Conservation (phyloP, 2,113 vertebrate species). For the Verasper variegatus region DNA sequence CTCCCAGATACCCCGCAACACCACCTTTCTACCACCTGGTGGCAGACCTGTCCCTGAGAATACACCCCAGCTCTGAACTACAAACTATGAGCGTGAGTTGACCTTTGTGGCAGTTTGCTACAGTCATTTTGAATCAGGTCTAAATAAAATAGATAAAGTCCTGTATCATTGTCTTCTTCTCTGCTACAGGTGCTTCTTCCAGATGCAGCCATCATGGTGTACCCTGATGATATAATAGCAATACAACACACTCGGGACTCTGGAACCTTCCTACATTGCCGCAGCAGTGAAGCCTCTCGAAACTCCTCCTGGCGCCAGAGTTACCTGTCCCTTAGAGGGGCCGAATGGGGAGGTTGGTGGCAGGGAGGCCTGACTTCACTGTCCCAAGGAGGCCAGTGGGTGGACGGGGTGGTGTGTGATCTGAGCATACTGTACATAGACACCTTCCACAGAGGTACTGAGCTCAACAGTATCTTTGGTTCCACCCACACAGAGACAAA, state of each 20-base stretch:
- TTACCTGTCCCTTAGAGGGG: conserved; percentile 75
- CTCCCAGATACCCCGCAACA: conserved; percentile 71
- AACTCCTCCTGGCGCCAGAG: conserved; percentile 83
- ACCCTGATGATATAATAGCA: conserved; percentile 84
- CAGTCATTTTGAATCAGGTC: background rate
- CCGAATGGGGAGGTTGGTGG: conserved; percentile 80
- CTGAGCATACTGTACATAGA: conserved; percentile 78
- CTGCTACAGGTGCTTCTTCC: conserved; percentile 71
- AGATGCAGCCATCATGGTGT: conserved; percentile 70
- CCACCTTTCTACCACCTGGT: conserved; percentile 82
- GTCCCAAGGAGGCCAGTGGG: conserved; percentile 67
- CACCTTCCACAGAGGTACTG: conserved; percentile 49
- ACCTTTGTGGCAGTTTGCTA: background rate
- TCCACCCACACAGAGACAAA: conserved; percentile 37
- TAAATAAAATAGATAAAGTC: background rate
- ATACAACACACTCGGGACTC: conserved; percentile 79
- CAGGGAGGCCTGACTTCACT: conserved; percentile 68
- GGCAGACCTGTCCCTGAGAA: conserved; percentile 77
- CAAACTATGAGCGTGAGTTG: conserved; percentile 77
- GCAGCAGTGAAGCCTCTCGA: conserved; percentile 2
- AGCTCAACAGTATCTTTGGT: conserved; percentile 30
- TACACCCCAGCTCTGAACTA: conserved; percentile 63
- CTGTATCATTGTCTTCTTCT: background rate
- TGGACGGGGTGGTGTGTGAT: conserved; percentile 82
- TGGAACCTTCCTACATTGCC: conserved; percentile 78